Evolutionary conservation across 2,113 vertebrate species (phyloP).

Genomic region (Calidris pugnax): DNA sequence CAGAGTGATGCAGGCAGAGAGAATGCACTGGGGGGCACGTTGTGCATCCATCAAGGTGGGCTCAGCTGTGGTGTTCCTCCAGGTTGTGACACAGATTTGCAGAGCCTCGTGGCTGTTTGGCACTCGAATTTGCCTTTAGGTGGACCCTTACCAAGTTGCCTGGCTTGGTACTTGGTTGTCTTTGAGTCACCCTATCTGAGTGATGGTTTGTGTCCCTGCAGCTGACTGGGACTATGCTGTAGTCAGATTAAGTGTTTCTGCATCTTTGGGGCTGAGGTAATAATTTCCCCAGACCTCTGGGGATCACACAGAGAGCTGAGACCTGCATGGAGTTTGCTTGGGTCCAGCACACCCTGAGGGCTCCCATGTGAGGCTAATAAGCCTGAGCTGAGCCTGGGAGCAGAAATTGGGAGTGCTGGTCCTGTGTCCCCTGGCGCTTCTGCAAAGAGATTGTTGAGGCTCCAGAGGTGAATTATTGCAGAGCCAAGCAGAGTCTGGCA

Average conservation of each 20-base stretch:
- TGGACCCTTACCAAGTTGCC: accelerated
- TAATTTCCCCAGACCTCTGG: background rate
- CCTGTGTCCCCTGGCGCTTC: background rate
- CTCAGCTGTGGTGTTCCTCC: background rate
- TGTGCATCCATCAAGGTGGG: background rate
- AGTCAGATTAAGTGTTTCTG: background rate
- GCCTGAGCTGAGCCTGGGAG: background rate
- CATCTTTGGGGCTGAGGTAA: background rate
- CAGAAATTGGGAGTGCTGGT: background rate
- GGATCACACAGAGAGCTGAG: background rate
- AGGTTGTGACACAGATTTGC: background rate
- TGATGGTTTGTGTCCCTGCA: background rate
- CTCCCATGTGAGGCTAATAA: background rate
- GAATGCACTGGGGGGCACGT: accelerated
- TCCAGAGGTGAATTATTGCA: background rate
- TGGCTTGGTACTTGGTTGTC: background rate
- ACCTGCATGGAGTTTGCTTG: background rate
- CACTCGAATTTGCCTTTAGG: background rate
- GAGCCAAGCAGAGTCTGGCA: slow-evolving; percentile 4
- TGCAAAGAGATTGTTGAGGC: background rate
- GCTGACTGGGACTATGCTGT: background rate
- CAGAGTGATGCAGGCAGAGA: background rate
- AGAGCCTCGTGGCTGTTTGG: background rate
- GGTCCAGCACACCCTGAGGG: background rate
- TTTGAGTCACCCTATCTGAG: background rate